Evolutionary conservation across 2,113 vertebrate species (phyloP).

Genomic region (Empidonax traillii): DNA sequence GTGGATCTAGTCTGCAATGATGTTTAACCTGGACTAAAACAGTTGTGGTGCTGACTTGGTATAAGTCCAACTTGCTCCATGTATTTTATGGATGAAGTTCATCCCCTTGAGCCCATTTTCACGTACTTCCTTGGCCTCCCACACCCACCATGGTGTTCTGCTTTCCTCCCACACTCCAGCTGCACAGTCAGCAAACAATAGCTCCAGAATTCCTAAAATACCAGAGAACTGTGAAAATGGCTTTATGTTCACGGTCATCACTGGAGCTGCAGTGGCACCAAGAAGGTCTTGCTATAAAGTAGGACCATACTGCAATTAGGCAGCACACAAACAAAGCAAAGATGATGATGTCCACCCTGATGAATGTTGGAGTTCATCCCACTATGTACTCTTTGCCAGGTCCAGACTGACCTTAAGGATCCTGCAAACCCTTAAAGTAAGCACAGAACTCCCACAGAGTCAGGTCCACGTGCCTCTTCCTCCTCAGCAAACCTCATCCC

Average conservation of each 20-base stretch:
- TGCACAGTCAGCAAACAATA: not conserved
- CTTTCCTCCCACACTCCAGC: not conserved
- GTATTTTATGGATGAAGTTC: not conserved
- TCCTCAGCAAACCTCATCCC: not conserved
- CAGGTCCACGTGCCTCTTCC: not conserved
- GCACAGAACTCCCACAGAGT: not conserved
- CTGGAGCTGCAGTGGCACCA: not conserved
- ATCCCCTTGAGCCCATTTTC: not conserved
- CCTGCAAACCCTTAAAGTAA: not conserved
- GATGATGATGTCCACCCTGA: rapidly evolving
- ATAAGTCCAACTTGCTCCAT: not conserved
- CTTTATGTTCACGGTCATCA: not conserved
- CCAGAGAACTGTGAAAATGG: not conserved
- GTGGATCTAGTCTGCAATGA: not conserved
- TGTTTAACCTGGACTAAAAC: not conserved
- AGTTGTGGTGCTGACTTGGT: not conserved
- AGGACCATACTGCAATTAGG: not conserved
- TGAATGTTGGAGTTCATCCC: rapidly evolving
- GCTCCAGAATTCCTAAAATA: not conserved
- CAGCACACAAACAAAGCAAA: rapidly evolving
- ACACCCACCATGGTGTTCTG: rapidly evolving
- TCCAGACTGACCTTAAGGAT: not conserved
- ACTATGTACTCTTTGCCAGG: not conserved
- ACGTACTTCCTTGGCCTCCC: not conserved
- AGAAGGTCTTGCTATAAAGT: not conserved